Evolutionary conservation across 2,888 invertebrate genomes (phyloP).

Genomic region (Mylabris sibirica): DNA sequence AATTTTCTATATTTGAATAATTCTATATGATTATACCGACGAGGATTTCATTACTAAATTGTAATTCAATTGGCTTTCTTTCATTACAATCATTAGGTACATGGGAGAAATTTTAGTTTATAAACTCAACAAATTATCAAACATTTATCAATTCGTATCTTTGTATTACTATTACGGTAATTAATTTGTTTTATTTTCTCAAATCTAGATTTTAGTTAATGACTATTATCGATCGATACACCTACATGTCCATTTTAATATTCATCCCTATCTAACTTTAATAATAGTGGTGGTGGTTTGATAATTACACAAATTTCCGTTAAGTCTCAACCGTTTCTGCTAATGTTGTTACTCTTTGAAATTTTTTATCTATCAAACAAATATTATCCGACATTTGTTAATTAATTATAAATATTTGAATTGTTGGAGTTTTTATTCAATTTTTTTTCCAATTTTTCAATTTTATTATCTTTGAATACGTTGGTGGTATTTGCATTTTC

Average conservation of each 20-base stretch:
- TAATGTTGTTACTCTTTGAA: background rate
- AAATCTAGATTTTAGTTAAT: constrained; percentile 1
- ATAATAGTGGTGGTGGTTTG: background rate
- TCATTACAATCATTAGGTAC: no score
- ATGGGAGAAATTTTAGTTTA: no score
- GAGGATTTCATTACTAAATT: no score
- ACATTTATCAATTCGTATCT: background rate
- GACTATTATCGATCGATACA: background rate
- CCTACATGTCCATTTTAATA: background rate
- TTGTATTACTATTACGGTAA: background rate
- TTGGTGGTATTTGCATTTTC: background rate
- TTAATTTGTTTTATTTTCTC: background rate
- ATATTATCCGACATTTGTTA: background rate
- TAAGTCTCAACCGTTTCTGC: background rate
- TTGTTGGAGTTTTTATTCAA: background rate
- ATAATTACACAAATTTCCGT: constrained; percentile 12
- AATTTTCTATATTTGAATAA: no score
- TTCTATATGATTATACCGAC: no score
- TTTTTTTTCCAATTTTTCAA: no score
- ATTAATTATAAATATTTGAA: background rate
- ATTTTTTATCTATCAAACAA: background rate
- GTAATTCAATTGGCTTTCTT: no score
- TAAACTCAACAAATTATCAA: no score
- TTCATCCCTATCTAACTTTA: background rate
- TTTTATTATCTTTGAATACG: background rate